Conservation (phyloP, 2,113 vertebrate genomes). For the Apeltes quadracus region DNA sequence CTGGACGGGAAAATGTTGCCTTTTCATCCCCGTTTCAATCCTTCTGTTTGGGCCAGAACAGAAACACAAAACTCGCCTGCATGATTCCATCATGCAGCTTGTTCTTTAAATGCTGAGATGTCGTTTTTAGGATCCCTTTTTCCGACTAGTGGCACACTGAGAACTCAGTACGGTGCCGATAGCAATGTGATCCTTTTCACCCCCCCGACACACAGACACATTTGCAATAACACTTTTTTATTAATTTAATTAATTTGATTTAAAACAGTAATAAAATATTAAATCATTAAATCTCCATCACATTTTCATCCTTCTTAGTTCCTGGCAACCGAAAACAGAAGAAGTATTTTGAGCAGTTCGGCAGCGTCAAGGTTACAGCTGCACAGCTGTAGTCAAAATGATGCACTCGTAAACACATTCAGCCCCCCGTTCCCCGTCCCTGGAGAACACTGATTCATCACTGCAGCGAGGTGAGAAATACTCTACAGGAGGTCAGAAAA, state of each 20-base stretch:
- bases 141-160: not conserved
- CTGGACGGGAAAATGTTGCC: not conserved
- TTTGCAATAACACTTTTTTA: not conserved
- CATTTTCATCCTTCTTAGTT: not conserved
- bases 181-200: not conserved
- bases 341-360: not conserved
- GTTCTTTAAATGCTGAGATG: not conserved
- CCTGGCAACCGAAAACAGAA: not conserved
- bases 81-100: not conserved
- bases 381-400: not conserved
- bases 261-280: too few species aligned
- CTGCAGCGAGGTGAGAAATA: not conserved
- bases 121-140: not conserved
- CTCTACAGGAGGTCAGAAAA: not conserved
- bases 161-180: not conserved
- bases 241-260: too few species aligned
- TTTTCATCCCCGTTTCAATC: not conserved
- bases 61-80: not conserved
- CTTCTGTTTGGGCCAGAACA: not conserved
- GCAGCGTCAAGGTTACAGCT: not conserved
- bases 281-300: constrained; percentile 15
- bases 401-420: not conserved
- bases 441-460: not conserved
- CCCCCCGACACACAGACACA: not conserved
- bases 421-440: not conserved